A percentile compares a stretch with the other conserved stretches of the same genome.
phyloP scores from a whole-genome alignment of 1,140 invertebrate genomes.

The Pollicipes pollicipes region DNA sequence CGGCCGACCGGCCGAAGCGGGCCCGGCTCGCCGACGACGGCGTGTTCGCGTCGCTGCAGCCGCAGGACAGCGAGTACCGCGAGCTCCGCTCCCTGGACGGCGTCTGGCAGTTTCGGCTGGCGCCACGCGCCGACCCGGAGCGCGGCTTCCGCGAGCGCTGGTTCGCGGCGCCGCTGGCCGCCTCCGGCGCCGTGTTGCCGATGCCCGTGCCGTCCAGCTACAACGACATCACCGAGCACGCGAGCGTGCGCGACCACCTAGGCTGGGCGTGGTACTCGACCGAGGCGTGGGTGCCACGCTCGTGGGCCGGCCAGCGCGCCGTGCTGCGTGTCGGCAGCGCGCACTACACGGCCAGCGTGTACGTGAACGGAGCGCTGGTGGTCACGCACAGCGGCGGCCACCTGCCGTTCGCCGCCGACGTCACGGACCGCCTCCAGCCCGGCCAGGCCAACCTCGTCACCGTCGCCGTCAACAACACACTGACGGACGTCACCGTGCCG shows the following conservation, averaged over 20 bases:
- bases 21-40: no score
- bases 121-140: conserved; percentile 40
- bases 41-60: conserved; percentile 38
- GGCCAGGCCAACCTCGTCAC: conserved; percentile 55
- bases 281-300: conserved; percentile 49
- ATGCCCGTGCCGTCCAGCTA: conserved; percentile 95
- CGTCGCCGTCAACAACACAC: conserved; percentile 81
- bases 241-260: conserved; percentile 62
- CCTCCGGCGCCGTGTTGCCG: conserved; percentile 29
- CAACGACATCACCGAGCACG: conserved; percentile 78
- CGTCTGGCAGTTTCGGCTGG: conserved; percentile 66
- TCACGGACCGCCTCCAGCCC: conserved; percentile 45
- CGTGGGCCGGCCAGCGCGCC: conserved; percentile 36
- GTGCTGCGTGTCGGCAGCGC: conserved; percentile 66
- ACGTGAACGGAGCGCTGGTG: conserved; percentile 61
- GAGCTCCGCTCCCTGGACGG: conserved; percentile 58
- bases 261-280: conserved; percentile 82
- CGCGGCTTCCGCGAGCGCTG: conserved; percentile 54
- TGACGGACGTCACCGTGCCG: conserved; percentile 58
- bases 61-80: conserved; percentile 57
- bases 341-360: conserved; percentile 45
- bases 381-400: conserved; percentile 81
- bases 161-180: conserved; percentile 43
- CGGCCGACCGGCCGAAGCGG: no score
- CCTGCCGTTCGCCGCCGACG: conserved; percentile 74